Evolutionary conservation across 2,888 invertebrate species (phyloP).

Genomic region (Amblyjoppa proteus): DNA sequence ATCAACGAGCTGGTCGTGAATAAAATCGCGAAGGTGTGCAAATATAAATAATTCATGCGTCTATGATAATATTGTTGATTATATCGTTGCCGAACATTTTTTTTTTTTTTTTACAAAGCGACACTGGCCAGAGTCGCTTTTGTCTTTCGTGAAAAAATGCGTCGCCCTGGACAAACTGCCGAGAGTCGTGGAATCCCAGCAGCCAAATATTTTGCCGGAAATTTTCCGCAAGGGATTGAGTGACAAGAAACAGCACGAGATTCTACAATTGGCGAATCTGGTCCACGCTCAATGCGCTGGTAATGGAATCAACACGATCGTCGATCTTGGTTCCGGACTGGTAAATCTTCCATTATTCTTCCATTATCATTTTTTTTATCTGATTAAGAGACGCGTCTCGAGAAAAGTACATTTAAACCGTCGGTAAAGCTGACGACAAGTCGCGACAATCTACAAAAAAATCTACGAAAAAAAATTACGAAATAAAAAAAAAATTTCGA

Average conservation of each 20-base stretch:
- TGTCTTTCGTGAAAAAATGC: conserved; percentile 82
- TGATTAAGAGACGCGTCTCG: background rate
- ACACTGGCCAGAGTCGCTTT: conserved; percentile 83
- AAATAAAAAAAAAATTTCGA: no score
- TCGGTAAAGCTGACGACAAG: no score
- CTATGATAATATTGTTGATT: background rate
- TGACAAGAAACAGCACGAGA: conserved; percentile 91
- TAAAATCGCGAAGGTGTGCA: conserved; percentile 75
- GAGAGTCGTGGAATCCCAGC: background rate
- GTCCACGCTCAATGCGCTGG: conserved; percentile 86
- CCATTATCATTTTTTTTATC: background rate
- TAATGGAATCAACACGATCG: conserved; percentile 86
- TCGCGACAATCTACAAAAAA: no score
- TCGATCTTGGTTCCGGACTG: conserved; percentile 92
- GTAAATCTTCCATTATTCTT: conserved; percentile 84
- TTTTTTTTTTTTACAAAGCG: conserved; percentile 74
- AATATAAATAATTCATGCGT: background rate
- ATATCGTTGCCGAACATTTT: conserved; percentile 40
- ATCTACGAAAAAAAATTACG: no score
- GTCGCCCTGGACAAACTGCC: conserved; percentile 80
- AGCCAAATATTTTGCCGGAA: conserved; percentile 76
- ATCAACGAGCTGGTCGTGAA: conserved; percentile 85
- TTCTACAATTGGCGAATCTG: conserved; percentile 87
- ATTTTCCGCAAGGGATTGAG: conserved; percentile 84
- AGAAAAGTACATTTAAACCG: no score